Conservation (phyloP, 2,113 vertebrate species). For the Rhinoderma darwinii region DNA sequence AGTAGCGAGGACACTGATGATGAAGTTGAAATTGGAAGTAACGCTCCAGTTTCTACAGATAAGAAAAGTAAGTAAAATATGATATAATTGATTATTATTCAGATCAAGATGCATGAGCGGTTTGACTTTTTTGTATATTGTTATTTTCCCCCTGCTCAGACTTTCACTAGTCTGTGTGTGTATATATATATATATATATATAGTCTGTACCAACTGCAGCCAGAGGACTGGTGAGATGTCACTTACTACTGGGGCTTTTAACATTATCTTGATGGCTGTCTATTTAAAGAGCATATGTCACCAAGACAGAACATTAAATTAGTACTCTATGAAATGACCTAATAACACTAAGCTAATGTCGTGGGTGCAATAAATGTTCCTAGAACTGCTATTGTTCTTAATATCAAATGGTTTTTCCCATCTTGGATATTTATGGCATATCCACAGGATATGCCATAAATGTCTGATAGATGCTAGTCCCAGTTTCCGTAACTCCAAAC, state of each 20-base stretch:
- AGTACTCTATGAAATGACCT: too few species aligned
- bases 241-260: not conserved
- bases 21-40: conserved; percentile 71
- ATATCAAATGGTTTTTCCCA: too few species aligned
- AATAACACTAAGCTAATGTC: too few species aligned
- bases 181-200: not conserved
- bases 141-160: not conserved
- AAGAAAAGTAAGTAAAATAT: conserved; percentile 71
- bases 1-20: conserved; percentile 93
- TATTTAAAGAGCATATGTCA: not conserved
- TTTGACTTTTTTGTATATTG: not conserved
- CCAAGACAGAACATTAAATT: not conserved
- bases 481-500: too few species aligned
- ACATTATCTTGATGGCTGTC: not conserved
- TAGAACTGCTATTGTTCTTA: too few species aligned
- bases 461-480: too few species aligned
- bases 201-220: not conserved
- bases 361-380: too few species aligned
- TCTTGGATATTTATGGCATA: too few species aligned
- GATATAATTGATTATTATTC: not conserved
- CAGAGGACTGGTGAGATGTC: not conserved
- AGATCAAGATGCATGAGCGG: not conserved
- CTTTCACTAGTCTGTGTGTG: too few species aligned
- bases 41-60: conserved; percentile 76
- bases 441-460: too few species aligned